Base-by-base conservation (phyloP, 2,888 invertebrate genomes). In the Caenorhabditis imperialis region DNA sequence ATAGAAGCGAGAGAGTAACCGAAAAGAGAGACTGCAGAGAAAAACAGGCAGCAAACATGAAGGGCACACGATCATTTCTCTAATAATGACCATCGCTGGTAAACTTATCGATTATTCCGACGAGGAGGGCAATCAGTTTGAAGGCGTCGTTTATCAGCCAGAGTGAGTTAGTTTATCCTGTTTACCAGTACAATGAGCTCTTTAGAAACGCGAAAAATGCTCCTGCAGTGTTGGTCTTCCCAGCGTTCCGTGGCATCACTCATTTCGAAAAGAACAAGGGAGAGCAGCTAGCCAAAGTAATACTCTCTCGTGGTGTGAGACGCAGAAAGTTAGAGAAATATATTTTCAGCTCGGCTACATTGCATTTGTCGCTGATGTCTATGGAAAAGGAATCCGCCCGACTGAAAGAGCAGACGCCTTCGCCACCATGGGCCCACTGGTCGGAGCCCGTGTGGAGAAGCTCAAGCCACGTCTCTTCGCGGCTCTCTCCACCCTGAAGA, bases 291-390 rank as follows among this genome's bases (percentile, higher is more conserved):
- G 84, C 84, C 0, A 63, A 82, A 51, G 73, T 73, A 4, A n/a
- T n/a, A n/a, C n/a, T n/a, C n/a, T n/a, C n/a, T n/a, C n/a, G n/a
- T n/a, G n/a, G n/a, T n/a, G n/a, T n/a, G n/a, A n/a, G n/a, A n/a
- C n/a, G 33, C 25, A 35, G n/a, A 20, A n/a, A n/a, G n/a, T n/a
- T n/a, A n/a, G n/a, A n/a, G n/a, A n/a, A n/a, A n/a, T n/a, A 3
- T 5, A 53, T 74, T 75, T 76, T 40, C 60, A 84, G 83, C 63
- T 82, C 18, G 85, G 85, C 5, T 86, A 77, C 57, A 75, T 87
- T 18, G 84, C 81, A 0, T 84, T 86, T 33, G 84, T 83, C 2
- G 81, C 81, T 37, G 85, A 86, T 74, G 75, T 85, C 27, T 84
- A 84, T 54, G 86, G 86, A 20, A 84, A 84, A 71, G 86, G 81